Evolutionary conservation across 2,113 vertebrate genomes (phyloP), one percentile per base, ranked within the genome.

Genomic region (Salvator merianae): DNA sequence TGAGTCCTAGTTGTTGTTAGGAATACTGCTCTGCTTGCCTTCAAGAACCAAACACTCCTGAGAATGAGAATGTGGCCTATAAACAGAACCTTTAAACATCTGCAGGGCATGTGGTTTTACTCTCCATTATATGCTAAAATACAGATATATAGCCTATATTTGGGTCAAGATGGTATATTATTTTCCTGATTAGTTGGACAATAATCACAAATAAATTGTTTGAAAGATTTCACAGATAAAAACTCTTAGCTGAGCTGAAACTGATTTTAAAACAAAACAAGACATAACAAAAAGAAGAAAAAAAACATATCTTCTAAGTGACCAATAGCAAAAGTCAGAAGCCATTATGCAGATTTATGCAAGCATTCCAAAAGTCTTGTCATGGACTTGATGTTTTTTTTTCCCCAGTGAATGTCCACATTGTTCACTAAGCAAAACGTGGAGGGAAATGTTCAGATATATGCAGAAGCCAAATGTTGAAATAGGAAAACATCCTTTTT

Each of bases 401-500:
- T 70, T 28, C 7, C 0, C 7, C 59, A 68, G 18, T 55, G 26
- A 84, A 76, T 36, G 24, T 90, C 86, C 53, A 78, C 86, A 78
- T 50, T 84, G 83, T 84, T 87, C 84, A 81, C 47, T 84, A 68
- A 80, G 87, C 62, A 74, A 75, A 83, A 62, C 32, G 22, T 69
- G 84, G 65, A 20, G n/a, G 65, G 85, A 78, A 78, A 78, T 13
- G 9, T 65, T 85, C 0, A 86, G 53, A 72, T 53, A 50, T 9
- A 71, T 55, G 43, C 22, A 71, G 62, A 88, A 89, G 83, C 69
- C 79, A 74, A 78, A 34, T 85, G 78, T 0, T 7, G n/a, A 82
- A 66, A 77, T 30, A 78, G 74, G 82, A 84, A 88, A 86, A 75
- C 28, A 90, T 78, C 80, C 68, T 66, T 28, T 74, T 74, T 87